phyloP scores from a whole-genome alignment of 2,113 vertebrate species.

The Pterocles gutturalis region DNA sequence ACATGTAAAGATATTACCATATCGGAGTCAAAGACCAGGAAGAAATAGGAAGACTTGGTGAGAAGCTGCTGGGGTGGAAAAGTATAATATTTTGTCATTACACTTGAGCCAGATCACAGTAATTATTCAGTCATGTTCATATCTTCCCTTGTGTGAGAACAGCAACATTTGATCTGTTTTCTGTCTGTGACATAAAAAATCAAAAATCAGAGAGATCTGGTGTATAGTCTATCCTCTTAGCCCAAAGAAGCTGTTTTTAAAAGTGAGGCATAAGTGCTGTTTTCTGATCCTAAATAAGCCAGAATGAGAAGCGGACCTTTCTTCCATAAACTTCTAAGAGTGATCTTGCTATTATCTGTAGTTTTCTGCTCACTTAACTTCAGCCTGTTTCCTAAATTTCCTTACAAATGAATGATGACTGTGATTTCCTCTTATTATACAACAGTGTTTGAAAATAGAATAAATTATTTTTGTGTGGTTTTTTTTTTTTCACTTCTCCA shows the following conservation, averaged over 20 bases:
- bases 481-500: not conserved
- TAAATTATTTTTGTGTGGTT: not conserved
- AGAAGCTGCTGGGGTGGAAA: not conserved
- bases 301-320: not conserved
- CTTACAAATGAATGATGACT: accelerated
- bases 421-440: not conserved
- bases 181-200: not conserved
- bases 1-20: not conserved
- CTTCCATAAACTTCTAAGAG: not conserved
- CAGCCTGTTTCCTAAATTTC: not conserved
- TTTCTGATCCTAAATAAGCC: not conserved
- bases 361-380: not conserved
- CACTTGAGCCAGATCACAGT: not conserved
- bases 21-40: not conserved
- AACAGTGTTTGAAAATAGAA: not conserved
- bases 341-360: not conserved
- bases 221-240: not conserved
- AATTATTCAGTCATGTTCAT: not conserved
- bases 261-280: not conserved
- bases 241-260: not conserved
- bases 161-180: not conserved
- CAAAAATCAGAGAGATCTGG: not conserved
- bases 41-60: not conserved
- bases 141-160: not conserved
- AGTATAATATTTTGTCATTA: not conserved